Base-by-base conservation (phyloP, 2,797 vertebrate genomes). In the Brotula barbata region DNA sequence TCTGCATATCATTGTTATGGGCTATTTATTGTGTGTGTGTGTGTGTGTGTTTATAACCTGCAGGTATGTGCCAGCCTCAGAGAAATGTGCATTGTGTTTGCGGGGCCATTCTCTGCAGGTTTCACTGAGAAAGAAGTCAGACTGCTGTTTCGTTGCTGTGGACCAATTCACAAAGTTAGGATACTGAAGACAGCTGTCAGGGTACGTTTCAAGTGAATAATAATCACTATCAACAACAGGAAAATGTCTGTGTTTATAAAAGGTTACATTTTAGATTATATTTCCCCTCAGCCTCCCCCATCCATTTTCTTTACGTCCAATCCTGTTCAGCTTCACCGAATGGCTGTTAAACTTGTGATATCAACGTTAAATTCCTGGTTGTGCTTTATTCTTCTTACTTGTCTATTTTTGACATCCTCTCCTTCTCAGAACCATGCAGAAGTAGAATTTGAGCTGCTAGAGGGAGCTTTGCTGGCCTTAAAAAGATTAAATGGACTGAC, bases 1-100 rank as follows among this genome's bases (percentile, higher is more conserved):
- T 20, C 2, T 14, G 11, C 19, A 1, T n/a, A 23, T 40, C 1
- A 1, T 17, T 23, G 33, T 2, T 0, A 12, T 13, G 3, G 2
- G 3, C 16, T 9, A 0, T 39, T 39, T 2, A 17, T 15, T 9
- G 54, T 58, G 17, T 60, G 17, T 65, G n/a, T n/a, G n/a, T n/a
- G n/a, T n/a, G n/a, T 9, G 54, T 58, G 17, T 60, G 17, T 65
- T 74, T 71, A 0, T 51, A 11, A 33, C 36, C 71, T 40, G 31
- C 76, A 97, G 94, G 78, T 91, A 84, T 85, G 74, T 23, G 56
- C 73, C 23, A 85, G 82, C 71, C 89, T 94, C 59, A 78, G 82
- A 63, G 89, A 92, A 58, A 91, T 97, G 93, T 93, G 93, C 59
- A 91, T 91, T 1, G 78, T 97, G 77, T 97, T 92, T 1, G 93